Evolutionary conservation across 2,797 vertebrate genomes (phyloP), one percentile per base, ranked within the genome.

Genomic region (Ceyx erithaca): DNA sequence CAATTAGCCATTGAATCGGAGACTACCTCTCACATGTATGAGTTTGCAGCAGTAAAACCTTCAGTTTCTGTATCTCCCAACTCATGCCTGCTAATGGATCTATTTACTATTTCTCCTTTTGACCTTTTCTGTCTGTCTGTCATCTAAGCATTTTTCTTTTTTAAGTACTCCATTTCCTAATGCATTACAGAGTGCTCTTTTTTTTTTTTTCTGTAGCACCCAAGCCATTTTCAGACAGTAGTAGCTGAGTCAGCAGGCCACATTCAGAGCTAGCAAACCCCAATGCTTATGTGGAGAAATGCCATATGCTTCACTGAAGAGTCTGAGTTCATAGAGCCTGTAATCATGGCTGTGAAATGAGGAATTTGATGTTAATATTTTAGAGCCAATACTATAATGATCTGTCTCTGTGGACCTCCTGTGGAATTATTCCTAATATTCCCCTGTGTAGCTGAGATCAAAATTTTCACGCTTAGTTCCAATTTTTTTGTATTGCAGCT

Each of bases 281-380:
- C 28, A 26, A 64, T 95, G 51, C 59, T 78, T 91, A 37, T 41
- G 80, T 75, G 49, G 11, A 92, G 61, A 93, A 92, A 85, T 85
- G 71, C n/a, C 81, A 89, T 94, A 93, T 85, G 89, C 85, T 96
- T 94, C 1, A 0, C 59, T 90, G 40, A 89, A 85, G 45, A 63
- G 51, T 78, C 89, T 92, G 85, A 92, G 89, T 89, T 95, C 91
- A 85, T 89, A 90, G 66, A 85, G 46, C 26, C 33, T 92, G 64
- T 94, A 92, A 95, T 95, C 87, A 75, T 77, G 80, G 66, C 85
- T 92, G 51, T 93, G 87, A 96, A 96, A 91, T 85, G 71, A 90
- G 81, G 80, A 94, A 87, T 80, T 82, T 78, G 58, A 71, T 93
- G 83, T 79, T 91, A 91, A 90, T 91, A 96, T 92, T 93, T 96